phyloP scores from a whole-genome alignment of 2,797 vertebrate genomes.

The Tenualosa thibaudeaui region DNA sequence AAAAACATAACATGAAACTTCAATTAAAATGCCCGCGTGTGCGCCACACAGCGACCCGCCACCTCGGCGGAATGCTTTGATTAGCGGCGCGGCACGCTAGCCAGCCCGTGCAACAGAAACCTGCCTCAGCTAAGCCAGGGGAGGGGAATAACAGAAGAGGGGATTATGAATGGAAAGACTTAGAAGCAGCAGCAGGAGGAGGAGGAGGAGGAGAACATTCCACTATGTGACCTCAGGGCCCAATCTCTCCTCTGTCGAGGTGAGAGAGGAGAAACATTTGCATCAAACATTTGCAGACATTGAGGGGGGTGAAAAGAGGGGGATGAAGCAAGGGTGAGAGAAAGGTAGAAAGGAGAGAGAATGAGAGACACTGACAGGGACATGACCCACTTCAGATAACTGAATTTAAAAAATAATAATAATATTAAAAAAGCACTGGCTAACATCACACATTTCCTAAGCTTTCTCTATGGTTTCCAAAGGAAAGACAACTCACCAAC shows the following conservation, averaged over 20 bases:
- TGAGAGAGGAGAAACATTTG: not conserved
- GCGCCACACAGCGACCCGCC: constrained; percentile 43
- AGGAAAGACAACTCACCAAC: not conserved
- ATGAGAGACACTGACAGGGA: not conserved
- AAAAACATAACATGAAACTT: constrained; percentile 46
- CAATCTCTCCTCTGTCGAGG: constrained; percentile 33
- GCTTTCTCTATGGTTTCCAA: not conserved
- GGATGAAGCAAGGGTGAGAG: not conserved
- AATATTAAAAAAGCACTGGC: not conserved
- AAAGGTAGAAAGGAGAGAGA: too few relatives aligned
- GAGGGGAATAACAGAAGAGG: constrained; percentile 1
- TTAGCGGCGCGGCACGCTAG: constrained; percentile 42
- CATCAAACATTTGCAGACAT: constrained; percentile 54
- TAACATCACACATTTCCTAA: not conserved
- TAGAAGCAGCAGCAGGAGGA: constrained; percentile 25
- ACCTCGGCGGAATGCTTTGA: constrained; percentile 52
- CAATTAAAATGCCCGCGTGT: constrained; percentile 52
- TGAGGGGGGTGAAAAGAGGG: constrained; percentile 38
- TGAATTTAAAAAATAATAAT: not conserved
- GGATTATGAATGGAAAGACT: constrained; percentile 47
- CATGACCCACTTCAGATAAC: not conserved
- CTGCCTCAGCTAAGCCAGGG: constrained; percentile 42
- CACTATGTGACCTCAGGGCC: constrained; percentile 38
- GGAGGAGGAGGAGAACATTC: constrained; percentile 40
- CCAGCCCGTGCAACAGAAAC: constrained; percentile 38